These are phyloP conservation scores for Cebus imitator DNA, from an alignment of 2,113 vertebrate genomes.

Conservation along the genomic window DNA sequence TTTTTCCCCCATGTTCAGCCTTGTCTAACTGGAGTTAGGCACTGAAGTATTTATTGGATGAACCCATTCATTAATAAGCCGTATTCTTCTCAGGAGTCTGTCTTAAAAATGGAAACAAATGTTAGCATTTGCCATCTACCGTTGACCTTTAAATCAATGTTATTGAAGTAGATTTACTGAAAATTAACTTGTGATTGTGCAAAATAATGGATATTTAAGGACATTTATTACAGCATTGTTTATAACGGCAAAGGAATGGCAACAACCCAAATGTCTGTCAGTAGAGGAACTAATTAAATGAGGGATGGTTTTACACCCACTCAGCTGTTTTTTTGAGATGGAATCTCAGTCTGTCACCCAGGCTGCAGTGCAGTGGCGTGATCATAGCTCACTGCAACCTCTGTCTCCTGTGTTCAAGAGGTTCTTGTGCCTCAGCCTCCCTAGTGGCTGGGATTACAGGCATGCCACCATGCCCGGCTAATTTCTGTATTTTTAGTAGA, in stretches of 20 bases:
- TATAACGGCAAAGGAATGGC: background rate
- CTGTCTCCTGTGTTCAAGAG: too few relatives aligned
- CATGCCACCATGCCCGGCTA: rapidly evolving
- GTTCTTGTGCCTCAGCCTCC: too few relatives aligned
- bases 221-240: background rate
- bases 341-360: too few relatives aligned
- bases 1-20: background rate
- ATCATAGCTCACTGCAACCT: too few relatives aligned
- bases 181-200: background rate
- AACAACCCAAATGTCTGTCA: background rate
- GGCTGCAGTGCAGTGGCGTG: too few relatives aligned
- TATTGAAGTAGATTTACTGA: background rate
- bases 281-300: background rate
- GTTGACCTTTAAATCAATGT: background rate
- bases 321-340: background rate
- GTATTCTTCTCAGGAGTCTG: background rate
- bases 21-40: background rate
- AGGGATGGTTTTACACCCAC: background rate
- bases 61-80: background rate
- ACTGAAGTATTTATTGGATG: background rate
- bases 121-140: background rate
- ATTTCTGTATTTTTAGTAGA: too few relatives aligned
- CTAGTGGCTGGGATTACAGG: too few relatives aligned
- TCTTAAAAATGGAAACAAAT: background rate
- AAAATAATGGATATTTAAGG: background rate